Conservation (phyloP, 2,797 vertebrate species). For the Xyrichtys novacula region DNA sequence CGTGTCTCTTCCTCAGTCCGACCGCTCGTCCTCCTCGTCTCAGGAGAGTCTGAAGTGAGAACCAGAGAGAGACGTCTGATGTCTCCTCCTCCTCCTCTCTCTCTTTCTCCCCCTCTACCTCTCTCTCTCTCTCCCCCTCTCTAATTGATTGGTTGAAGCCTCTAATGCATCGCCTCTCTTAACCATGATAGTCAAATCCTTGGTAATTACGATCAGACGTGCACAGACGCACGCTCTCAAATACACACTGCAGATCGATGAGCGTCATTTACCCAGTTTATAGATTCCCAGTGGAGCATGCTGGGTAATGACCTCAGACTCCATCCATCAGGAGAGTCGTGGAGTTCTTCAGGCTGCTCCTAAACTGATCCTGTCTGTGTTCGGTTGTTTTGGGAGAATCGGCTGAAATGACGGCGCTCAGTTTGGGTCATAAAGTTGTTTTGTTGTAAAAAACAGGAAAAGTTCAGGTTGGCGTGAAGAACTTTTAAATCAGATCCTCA, state of each 20-base stretch:
- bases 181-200: slow-evolving; percentile 28
- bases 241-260: slow-evolving; percentile 8
- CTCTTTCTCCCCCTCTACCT: background rate
- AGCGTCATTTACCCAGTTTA: slow-evolving; percentile 32
- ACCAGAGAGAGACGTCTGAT: no score
- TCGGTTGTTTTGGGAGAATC: no score
- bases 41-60: slow-evolving; percentile 99
- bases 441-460: no score
- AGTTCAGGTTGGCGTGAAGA: no score
- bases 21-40: slow-evolving; percentile 97
- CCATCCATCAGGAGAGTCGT: slow-evolving; percentile 18
- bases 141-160: slow-evolving; percentile 40
- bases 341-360: no score
- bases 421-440: no score
- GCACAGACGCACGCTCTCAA: background rate
- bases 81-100: background rate
- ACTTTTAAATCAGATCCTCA: no score
- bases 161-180: slow-evolving; percentile 25
- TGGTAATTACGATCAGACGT: slow-evolving; percentile 30
- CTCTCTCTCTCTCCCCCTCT: background rate
- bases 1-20: slow-evolving; percentile 94
- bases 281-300: slow-evolving; percentile 36
- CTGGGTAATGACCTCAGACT: slow-evolving; percentile 55
- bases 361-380: no score
- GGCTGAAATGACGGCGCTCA: no score